phyloP scores from a whole-genome alignment of 2,888 invertebrate species.

The Chymomyza caudatula region DNA sequence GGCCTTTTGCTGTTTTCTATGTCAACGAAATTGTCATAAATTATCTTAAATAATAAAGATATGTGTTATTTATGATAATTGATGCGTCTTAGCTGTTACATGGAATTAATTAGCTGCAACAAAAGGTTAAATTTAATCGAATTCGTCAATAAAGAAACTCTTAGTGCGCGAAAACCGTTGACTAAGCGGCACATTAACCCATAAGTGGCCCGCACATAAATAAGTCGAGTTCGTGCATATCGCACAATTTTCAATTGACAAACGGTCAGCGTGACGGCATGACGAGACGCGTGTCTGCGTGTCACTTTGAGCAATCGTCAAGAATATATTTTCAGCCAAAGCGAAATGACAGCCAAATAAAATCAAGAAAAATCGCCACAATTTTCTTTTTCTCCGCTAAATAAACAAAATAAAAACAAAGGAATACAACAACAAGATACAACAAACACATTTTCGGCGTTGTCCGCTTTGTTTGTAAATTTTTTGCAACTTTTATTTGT shows the following conservation, averaged over 20 bases:
- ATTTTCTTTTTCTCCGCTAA: neutral
- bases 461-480: neutral
- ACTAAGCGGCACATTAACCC: constrained; percentile 12
- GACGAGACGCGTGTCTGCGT: neutral
- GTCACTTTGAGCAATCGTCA: neutral
- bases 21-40: constrained; percentile 32
- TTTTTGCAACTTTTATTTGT: neutral
- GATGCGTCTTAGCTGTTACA: neutral
- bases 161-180: neutral
- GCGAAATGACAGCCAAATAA: neutral
- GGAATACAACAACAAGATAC: neutral
- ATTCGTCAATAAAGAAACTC: neutral
- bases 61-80: neutral
- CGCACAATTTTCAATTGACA: neutral
- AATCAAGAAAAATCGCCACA: neutral
- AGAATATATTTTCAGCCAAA: neutral
- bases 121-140: neutral
- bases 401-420: neutral
- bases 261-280: neutral
- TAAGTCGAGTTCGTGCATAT: neutral
- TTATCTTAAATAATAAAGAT: constrained; percentile 1
- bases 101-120: neutral
- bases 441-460: neutral
- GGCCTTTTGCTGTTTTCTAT: neutral
- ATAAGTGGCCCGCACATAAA: neutral